Evolutionary conservation across 64 coral and sea anemone genomes (phyloP), one percentile per base, ranked within the genome.

Genomic region (Platygyra sinensis): DNA sequence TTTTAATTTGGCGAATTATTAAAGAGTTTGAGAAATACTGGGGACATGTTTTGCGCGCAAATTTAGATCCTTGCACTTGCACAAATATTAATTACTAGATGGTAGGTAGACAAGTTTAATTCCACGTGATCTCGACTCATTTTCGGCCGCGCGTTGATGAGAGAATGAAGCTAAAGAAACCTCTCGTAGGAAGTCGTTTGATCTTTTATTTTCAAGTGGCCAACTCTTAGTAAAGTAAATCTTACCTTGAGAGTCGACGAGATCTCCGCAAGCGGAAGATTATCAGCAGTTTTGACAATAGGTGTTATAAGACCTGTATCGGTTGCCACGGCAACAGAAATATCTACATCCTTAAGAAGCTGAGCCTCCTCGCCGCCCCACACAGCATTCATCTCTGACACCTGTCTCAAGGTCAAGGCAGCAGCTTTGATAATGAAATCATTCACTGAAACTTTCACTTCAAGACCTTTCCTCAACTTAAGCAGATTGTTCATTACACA

Each of bases 401-500:
- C 77, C 67, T 94, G 76, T 63, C 79, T 90, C 12, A 97, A 77
- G 27, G 82, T 60, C 8, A 91, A 20, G 17, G 86, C 95, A 5
- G 92, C 95, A 25, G 90, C 90, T 74, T 97, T 97, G 30, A 97
- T 91, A 30, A 97, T 87, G 46, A 97, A 91, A 84, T 97, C 95
- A 61, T 97, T 97, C 30, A 97, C 73, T 77, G 95, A 97, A 50
- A 94, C 92, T 73, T 84, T 92, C 10, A 87, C 74, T 42, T 94
- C 64, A 73, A 97, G 87, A 50, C 80, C 32, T 61, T 72, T 86
- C 55, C 92, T 89, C 20, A 91, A 42, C 20, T 87, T 31, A 17
- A 93, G 82, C 5, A 97, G 71, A 77, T 87, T 91, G 82, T 97
- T 46, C 95, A 97, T 94, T 6, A 94, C 25, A 82, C 95, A 97